phyloP scores from a whole-genome alignment of 2,113 vertebrate genomes.

The Porphyrio hochstetteri region DNA sequence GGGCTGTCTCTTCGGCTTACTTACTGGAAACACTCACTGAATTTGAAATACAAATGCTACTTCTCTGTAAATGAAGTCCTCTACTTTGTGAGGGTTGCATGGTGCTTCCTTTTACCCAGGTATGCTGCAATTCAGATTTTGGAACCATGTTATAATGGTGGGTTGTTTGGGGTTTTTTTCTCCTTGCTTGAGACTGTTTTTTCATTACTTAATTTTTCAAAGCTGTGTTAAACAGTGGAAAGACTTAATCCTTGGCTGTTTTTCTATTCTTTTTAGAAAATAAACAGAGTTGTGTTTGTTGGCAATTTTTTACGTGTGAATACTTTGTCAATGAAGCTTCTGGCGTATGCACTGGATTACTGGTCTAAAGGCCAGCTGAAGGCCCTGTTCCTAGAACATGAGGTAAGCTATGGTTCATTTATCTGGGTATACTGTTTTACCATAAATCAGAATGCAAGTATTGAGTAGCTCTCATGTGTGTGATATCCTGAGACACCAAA shows the following conservation, averaged over 20 bases:
- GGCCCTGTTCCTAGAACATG: conserved; percentile 84
- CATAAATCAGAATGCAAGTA: not conserved
- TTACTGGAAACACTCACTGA: not conserved
- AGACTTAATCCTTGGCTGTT: conserved; percentile 1
- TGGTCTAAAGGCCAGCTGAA: conserved; percentile 87
- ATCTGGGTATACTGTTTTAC: not conserved
- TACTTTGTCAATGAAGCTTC: conserved; percentile 96
- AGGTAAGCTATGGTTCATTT: conserved; percentile 68
- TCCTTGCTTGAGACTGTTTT: not conserved
- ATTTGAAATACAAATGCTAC: not conserved
- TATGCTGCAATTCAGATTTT: not conserved
- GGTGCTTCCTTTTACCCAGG: not conserved
- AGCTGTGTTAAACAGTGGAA: not conserved
- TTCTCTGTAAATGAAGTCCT: not conserved
- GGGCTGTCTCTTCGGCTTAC: not conserved
- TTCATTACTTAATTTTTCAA: not conserved
- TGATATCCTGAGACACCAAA: not conserved
- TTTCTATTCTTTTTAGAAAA: conserved; percentile 75
- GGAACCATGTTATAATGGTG: not conserved
- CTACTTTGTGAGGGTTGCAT: not conserved
- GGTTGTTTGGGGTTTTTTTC: not conserved
- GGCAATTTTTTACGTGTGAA: conserved; percentile 97
- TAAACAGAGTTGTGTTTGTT: conserved; percentile 90
- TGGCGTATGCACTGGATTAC: conserved; percentile 88
- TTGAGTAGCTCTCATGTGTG: not conserved